Base-by-base conservation (phyloP, 2,888 invertebrate species). In the Fragum fragum region DNA sequence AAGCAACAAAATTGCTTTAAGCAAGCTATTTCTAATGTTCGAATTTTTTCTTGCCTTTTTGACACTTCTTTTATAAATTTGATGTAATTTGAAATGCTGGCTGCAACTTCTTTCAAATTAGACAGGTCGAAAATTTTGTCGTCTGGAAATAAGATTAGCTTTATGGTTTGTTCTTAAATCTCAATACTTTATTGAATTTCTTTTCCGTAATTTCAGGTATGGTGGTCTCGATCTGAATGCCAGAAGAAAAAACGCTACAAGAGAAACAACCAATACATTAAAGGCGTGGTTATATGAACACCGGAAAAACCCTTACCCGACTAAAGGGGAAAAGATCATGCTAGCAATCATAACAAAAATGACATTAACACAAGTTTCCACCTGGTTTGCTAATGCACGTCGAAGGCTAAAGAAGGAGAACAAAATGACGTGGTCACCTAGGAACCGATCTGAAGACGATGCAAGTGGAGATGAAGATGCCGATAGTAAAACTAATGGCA, bases 221-320 rank as follows among this genome's bases (percentile, higher is more conserved):
- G 90, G 89, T 29, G 92, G 91, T 16, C 85, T 94, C 52, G 99
- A 99, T 95, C 96, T 99, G 95, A 99, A 99, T 94, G 98, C 98
- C 57, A 96, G 99, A 90, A 96, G 99, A 89, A 99, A 99, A 96
- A 99, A 99, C 95, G 99, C 99, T 63, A 99, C 99, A 61, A 95
- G 99, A 83, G 99, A 99, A 95, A 99, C 99, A 29, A 99, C 99
- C 76, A 98, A 98, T 85, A 99, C 99, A 63, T 96, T 99, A 73
- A 99, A 99, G 95, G 98, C 98, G 87, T 98, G 99, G 98, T 96
- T 99, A 74, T 98, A 98, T 95, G 98, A 99, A 95, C 98, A 99
- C 96, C 97, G 98, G 95, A 98, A 98, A 95, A 98, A 98, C 95
- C 98, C 98, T 1, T 99, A 98, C 95, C 98, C 98, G 26, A 98